A percentile compares a stretch with the other conserved stretches of the same genome.
Evolutionary conservation across 2,113 vertebrate genomes (phyloP).

Genomic region (Brienomyrus longianalis): DNA sequence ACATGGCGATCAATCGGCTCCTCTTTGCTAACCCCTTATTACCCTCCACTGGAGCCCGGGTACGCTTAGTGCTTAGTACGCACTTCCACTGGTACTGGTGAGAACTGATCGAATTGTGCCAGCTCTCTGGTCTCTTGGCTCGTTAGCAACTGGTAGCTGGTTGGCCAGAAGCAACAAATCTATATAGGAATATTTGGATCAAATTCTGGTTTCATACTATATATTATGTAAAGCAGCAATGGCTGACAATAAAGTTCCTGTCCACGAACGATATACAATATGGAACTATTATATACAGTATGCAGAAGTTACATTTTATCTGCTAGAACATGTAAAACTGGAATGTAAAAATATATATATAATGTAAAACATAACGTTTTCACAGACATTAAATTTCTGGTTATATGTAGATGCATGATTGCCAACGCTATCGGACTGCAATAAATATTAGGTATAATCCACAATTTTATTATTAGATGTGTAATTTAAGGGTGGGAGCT

Average conservation of each 20-base stretch:
- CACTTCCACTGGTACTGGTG: neutral
- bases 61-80: neutral
- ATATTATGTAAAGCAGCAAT: neutral
- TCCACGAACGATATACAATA: neutral
- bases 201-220: neutral
- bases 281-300: neutral
- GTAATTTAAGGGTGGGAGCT: neutral
- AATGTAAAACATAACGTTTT: neutral
- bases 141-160: neutral
- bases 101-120: neutral
- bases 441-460: neutral
- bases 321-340: neutral
- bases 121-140: neutral
- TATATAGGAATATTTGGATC: neutral
- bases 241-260: neutral
- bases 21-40: neutral
- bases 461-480: neutral
- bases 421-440: neutral
- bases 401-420: neutral
- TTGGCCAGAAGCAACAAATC: neutral
- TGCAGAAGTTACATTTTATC: neutral
- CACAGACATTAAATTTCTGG: neutral
- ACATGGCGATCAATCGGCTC: neutral
- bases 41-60: neutral
- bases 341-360: neutral